A percentile compares a stretch with the other conserved stretches of the same genome.
phyloP scores from a whole-genome alignment of 2,797 vertebrate genomes.

The Gambelia wislizenii region DNA sequence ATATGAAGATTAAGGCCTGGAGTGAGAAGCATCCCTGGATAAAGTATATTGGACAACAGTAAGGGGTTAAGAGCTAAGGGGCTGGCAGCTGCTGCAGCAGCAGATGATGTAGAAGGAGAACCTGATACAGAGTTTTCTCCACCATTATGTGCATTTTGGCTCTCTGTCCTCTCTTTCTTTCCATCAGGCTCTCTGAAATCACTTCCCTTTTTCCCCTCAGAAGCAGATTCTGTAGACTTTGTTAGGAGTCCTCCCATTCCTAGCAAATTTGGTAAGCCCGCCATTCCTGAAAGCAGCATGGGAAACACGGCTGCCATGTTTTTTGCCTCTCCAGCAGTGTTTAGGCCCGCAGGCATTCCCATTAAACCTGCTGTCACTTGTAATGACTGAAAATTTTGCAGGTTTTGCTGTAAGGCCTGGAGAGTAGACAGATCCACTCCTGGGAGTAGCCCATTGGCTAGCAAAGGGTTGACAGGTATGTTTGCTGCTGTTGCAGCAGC shows the following conservation, averaged over 20 bases:
- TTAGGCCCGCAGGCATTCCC: slow-evolving; percentile 89
- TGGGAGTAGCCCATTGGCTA: slow-evolving; percentile 91
- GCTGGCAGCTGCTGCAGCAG: slow-evolving; percentile 85
- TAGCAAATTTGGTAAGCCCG: slow-evolving; percentile 92
- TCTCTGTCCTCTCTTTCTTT: slow-evolving; percentile 96
- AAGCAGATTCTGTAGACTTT: slow-evolving; percentile 81
- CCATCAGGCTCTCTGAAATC: slow-evolving; percentile 83
- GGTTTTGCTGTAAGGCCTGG: slow-evolving; percentile 96
- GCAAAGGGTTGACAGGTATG: slow-evolving; percentile 84
- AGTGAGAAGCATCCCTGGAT: slow-evolving; percentile 99
- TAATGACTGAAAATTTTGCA: slow-evolving; percentile 94
- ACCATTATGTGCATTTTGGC: slow-evolving; percentile 78
- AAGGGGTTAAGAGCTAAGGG: slow-evolving; percentile 95
- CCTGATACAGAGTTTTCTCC: slow-evolving; percentile 79
- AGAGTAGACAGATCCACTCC: slow-evolving; percentile 92
- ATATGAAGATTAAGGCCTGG: slow-evolving; percentile 99
- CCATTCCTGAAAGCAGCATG: slow-evolving; percentile 96
- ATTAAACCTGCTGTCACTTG: slow-evolving; percentile 95
- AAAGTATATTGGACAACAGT: slow-evolving; percentile 97
- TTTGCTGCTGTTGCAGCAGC: slow-evolving; percentile 74
- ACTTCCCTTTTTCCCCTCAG: slow-evolving; percentile 87
- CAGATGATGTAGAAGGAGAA: slow-evolving; percentile 84
- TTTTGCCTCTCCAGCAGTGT: slow-evolving; percentile 83
- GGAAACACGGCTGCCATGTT: slow-evolving; percentile 95
- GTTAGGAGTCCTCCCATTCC: slow-evolving; percentile 88